Evolutionary conservation across 35 echinoderm and acorn worm species (phyloP).

Genomic region (Lytechinus pictus): DNA sequence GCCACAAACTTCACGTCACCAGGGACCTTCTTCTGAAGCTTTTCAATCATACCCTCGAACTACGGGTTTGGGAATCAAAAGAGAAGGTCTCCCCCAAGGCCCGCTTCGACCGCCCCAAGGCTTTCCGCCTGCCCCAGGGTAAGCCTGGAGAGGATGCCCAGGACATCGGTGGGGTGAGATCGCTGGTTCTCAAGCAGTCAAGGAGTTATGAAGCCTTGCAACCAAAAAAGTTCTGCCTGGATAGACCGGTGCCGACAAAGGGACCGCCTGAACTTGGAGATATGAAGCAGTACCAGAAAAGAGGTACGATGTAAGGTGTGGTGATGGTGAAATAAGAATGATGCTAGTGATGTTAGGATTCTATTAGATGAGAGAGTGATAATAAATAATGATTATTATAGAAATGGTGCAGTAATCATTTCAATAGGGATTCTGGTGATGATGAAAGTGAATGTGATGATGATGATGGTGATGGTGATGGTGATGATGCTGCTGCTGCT

Average conservation of each 20-base stretch:
- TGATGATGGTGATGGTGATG: not conserved
- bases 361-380: not conserved
- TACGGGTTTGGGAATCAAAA: conserved; percentile 86
- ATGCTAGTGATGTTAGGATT: not conserved
- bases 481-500: not conserved
- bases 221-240: conserved; percentile 87
- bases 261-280: conserved; percentile 79
- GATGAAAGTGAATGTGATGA: not conserved
- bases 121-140: conserved; percentile 89
- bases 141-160: conserved; percentile 93
- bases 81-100: conserved; percentile 90
- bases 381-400: not conserved
- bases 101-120: conserved; percentile 89
- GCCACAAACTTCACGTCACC: conserved; percentile 90
- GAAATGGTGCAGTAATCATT: not conserved
- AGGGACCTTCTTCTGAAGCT: conserved; percentile 92
- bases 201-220: conserved; percentile 91
- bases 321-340: not conserved
- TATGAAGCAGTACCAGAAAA: conserved; percentile 82
- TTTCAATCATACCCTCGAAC: conserved; percentile 89
- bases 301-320: conserved; percentile 56
- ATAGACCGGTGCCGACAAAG: conserved; percentile 86
- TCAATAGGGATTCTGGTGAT: not conserved
- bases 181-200: conserved; percentile 95
- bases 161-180: conserved; percentile 89